These are phyloP conservation scores for Alectura lathami DNA, from an alignment of 2,113 vertebrate genomes.

Conservation along the genomic window DNA sequence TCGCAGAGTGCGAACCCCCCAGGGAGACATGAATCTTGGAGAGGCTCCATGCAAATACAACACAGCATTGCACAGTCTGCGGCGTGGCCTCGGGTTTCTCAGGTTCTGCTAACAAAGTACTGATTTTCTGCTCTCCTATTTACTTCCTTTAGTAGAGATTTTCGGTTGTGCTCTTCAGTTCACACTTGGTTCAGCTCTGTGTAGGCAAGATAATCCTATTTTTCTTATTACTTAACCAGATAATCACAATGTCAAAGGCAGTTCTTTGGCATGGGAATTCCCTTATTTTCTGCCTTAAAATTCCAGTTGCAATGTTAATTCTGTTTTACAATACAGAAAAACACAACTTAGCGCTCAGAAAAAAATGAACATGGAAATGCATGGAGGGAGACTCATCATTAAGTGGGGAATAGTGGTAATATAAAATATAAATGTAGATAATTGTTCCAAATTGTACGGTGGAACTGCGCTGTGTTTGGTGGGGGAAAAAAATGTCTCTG, in stretches of 20 bases:
- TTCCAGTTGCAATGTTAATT: neutral
- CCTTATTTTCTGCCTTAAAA: conserved; percentile 30
- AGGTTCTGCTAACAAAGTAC: conserved; percentile 33
- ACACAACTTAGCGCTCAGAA: neutral
- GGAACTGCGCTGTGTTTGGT: neutral
- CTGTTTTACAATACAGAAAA: neutral
- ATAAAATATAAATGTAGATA: neutral
- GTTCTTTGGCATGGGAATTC: neutral
- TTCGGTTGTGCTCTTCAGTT: neutral
- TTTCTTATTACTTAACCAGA: conserved; percentile 51
- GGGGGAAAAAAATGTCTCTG: neutral
- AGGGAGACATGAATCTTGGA: conserved; percentile 44
- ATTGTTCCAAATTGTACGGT: neutral
- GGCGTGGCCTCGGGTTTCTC: conserved; percentile 43
- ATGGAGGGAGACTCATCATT: neutral
- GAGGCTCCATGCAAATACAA: conserved; percentile 41
- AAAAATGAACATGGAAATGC: neutral
- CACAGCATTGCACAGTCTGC: neutral
- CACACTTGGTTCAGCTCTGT: conserved; percentile 13
- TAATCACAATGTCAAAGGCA: conserved; percentile 37
- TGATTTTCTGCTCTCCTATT: conserved; percentile 51
- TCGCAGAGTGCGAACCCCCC: neutral
- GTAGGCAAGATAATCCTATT: conserved; percentile 58
- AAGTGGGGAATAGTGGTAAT: neutral
- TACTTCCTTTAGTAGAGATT: conserved; percentile 20